A percentile compares a stretch with the other conserved stretches of the same genome.
phyloP scores from a whole-genome alignment of 2,797 vertebrate species.

The Siniperca obscura region DNA sequence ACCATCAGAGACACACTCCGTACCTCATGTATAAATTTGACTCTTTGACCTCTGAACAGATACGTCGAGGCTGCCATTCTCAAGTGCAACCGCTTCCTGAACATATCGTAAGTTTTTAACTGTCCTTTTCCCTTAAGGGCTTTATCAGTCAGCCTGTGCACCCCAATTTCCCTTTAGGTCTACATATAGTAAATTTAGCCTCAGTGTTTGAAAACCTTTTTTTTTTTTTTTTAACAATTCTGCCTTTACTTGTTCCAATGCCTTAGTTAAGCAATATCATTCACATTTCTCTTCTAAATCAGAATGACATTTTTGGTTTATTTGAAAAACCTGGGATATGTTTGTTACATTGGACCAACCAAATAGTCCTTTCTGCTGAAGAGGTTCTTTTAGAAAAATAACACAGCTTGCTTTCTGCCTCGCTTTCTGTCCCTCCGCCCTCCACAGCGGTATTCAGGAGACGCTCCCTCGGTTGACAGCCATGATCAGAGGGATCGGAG shows the following conservation, averaged over 20 bases:
- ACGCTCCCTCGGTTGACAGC: conserved; percentile 92
- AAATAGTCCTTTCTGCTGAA: neutral
- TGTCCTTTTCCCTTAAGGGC: neutral
- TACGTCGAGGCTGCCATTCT: conserved; percentile 97
- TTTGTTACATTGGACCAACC: neutral
- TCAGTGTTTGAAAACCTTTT: neutral
- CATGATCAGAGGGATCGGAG: conserved; percentile 96
- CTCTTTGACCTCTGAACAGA: conserved; percentile 87
- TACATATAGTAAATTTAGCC: neutral
- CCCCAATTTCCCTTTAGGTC: neutral
- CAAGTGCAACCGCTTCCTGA: conserved; percentile 96
- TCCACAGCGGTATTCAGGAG: conserved; percentile 91
- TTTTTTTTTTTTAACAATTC: neutral
- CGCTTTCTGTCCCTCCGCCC: too few relatives aligned
- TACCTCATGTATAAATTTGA: neutral
- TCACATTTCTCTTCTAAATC: neutral
- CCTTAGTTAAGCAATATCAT: neutral
- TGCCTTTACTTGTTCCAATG: neutral
- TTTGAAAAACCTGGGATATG: neutral
- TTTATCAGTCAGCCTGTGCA: neutral
- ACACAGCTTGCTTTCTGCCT: neutral
- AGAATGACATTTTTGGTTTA: neutral
- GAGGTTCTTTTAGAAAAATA: neutral
- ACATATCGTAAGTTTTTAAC: conserved; percentile 88
- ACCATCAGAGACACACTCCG: neutral